Evolutionary conservation across 2,797 vertebrate genomes (phyloP), one percentile per base, ranked within the genome.

Genomic region (Coendou prehensilis): DNA sequence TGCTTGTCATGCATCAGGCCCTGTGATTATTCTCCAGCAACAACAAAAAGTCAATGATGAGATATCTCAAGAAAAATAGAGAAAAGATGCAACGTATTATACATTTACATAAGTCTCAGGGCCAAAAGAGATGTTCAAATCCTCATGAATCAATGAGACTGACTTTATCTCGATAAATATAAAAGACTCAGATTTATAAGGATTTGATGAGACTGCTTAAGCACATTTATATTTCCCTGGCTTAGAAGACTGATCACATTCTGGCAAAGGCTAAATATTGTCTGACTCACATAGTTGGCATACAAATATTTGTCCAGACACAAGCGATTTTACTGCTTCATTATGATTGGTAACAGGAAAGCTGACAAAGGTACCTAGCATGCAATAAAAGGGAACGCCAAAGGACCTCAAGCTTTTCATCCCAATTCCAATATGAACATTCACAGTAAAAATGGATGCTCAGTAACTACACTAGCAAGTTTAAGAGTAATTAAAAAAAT

Each of bases 131-230:
- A 41, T 57, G 9, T 57, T 61, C 14, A 89, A 84, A 92, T 17
- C 2, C 88, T 80, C 80, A 45, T n/a, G 50, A 61, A 83, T 87
- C 14, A 20, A 50, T 45, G n/a, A 96, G 37, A 57, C 37, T 89
- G 9, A 84, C 4, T 22, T 82, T 90, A 92, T 89, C 59, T 93
- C 41, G 6, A 59, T 67, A 78, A 28, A 80, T 88, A 87, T 83
- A 89, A 96, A 94, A 2, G 5, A 78, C 41, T n/a, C 11, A 23
- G 56, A 95, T 91, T 81, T 87, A 83, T 73, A 96, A 93, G 79
- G 87, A 94, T 85, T 90, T 84, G 14, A 30, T 92, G 33, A 88
- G 78, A 95, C 64, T 92, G 61, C 11, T 52, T 73, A 97, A 63
- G 28, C 15, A 52, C 23, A 89, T 87, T 96, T 96, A 9, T 81